Evolutionary conservation across 1,140 invertebrate genomes (phyloP), one percentile per base, ranked within the genome.

Genomic region (Eriosoma lanigerum): DNA sequence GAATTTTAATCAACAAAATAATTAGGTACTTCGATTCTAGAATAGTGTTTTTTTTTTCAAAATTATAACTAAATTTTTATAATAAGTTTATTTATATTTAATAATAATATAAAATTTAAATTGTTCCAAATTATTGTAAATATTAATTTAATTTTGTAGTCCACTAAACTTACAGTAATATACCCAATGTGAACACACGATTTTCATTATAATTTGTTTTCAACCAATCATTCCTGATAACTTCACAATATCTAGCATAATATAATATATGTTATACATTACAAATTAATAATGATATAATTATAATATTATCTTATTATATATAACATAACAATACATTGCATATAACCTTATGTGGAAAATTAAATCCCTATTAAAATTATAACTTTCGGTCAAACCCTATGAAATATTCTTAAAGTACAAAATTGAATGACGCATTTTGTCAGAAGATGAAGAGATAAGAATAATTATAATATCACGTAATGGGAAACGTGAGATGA

Each of bases 221-320:
- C 21, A 44, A 66, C 19, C 62, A 66, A n/a, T n/a, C 12, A n/a
- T 44, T 44, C 17, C 32, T 17, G 62, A 32, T n/a, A 44, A 44
- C 10, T 44, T 44, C 10, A 66, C 32, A 44, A 26, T 60, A 60
- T 60, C 17, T 15, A 62, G 17, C 29, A 62, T 62, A 15, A 9
- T 62, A 62, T 62, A 62, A 17, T 17, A 66, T 44, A 38, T 66
- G 21, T 64, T 32, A 12, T 32, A 64, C 9, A n/a, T 10, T 29
- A 64, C 29, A 38, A 64, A 64, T 24, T 24, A 60, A 60, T 60
- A 44, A n/a, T n/a, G n/a, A n/a, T n/a, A n/a, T n/a, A n/a, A n/a
- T n/a, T n/a, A 44, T 44, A 60, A 32, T 64, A 64, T 66, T 44
- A 44, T 44, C 62, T 66, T 66, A 44, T 66, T 12, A n/a, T 66